Base-by-base conservation (phyloP, 1,140 invertebrate species). In the Bombus huntii region DNA sequence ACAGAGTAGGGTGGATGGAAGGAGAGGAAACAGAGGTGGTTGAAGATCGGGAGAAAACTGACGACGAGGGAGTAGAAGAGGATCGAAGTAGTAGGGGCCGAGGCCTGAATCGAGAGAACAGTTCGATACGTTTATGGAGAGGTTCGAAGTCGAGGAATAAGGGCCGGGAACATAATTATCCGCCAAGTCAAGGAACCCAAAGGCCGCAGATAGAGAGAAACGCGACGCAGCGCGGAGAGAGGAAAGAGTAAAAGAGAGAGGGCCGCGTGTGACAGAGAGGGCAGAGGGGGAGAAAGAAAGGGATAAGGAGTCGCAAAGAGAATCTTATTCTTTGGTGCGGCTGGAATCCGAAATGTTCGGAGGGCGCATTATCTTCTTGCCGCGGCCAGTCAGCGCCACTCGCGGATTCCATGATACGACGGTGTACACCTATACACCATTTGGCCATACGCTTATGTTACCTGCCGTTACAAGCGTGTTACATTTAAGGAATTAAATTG, bases 361-460 rank as follows among this genome's bases (percentile, higher is more conserved):
- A 78, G 85, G 83, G 73, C 82, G 75, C 81, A 89, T 91, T 91
- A 91, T 91, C 90, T 91, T 91, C 85, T 91, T 91, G 87, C 90
- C 65, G 53, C 62, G 83, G 70, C 44, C 62, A 86, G 77, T 82
- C 84, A 87, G 89, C 80, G 85, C 79, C 87, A 91, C 81, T 90
- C 86, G 86, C 80, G 85, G 83, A 92, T 90, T 91, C 87, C 87
- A 83, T 65, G 82, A 88, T 91, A 88, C 57, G 47, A 74, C 13
- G 39, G 39, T 39, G 70, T 42, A 57, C 37, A 62, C 59, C 18
- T 59, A 37, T 75, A 37, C 62, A 66, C 34, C 2, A 6, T 44
- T 8, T 13, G 9, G 12, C 0, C 79, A 25, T 18, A 25, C 31
- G 2, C 13, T 34, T 72, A 18, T n/a, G 37, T 12, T 2, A 37